Percentiles rank a stretch among this genome's conserved stretches.
Evolutionary conservation across 2,888 invertebrate genomes (phyloP).

Genomic region (Micoletzkya japonica): DNA sequence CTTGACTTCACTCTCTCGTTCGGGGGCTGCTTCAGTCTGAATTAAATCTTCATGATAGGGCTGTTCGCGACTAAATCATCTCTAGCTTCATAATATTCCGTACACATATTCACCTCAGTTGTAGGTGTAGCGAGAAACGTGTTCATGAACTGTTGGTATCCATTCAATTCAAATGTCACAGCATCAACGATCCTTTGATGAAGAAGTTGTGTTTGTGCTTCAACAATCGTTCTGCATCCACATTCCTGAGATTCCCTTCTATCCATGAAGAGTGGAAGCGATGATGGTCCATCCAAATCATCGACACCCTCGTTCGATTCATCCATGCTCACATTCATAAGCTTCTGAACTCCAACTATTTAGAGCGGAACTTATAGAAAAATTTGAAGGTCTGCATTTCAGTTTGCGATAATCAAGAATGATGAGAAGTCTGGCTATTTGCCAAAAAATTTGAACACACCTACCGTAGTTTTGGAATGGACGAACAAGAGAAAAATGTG

Average conservation of each 20-base stretch:
- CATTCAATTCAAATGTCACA: conserved; percentile 3
- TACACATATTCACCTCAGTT: too few relatives aligned
- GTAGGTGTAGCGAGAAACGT: conserved; percentile 1
- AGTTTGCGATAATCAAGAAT: neutral
- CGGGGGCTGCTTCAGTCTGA: too few relatives aligned
- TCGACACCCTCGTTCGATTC: neutral
- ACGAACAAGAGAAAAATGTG: neutral
- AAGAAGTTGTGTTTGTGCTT: conserved; percentile 19
- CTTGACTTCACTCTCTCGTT: too few relatives aligned
- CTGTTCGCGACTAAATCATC: too few relatives aligned
- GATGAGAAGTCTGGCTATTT: conserved; percentile 1
- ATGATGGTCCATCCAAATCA: too few relatives aligned
- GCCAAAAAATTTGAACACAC: neutral
- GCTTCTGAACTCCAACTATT: neutral
- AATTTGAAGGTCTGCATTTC: neutral
- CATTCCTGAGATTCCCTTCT: neutral
- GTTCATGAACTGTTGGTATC: conserved; percentile 27
- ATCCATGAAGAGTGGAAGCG: neutral
- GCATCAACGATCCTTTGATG: conserved; percentile 10
- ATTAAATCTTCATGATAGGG: too few relatives aligned
- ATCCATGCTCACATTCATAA: neutral
- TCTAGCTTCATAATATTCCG: too few relatives aligned
- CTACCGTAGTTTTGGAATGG: neutral
- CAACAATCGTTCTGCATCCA: conserved; percentile 14
- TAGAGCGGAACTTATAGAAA: neutral